Conservation (phyloP, 2,113 vertebrate genomes). For the Porphyrio hochstetteri region DNA sequence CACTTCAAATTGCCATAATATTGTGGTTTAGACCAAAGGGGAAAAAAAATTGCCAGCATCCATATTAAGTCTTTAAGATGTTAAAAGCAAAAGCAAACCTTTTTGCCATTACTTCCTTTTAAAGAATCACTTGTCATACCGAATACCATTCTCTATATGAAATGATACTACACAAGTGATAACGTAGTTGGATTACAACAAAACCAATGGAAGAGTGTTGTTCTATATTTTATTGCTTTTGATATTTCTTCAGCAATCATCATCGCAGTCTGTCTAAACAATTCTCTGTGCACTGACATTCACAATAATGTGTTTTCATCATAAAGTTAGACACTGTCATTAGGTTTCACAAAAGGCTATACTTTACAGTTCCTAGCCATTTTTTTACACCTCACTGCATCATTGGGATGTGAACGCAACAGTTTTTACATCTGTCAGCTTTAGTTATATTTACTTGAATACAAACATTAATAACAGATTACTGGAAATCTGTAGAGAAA, state of each 20-base stretch:
- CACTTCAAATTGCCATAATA: neutral
- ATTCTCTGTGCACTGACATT: slow-evolving; percentile 76
- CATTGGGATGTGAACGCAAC: slow-evolving; percentile 39
- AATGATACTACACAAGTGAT: slow-evolving; percentile 21
- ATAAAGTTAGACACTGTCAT: slow-evolving; percentile 66
- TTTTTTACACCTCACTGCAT: slow-evolving; percentile 57
- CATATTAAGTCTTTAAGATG: slow-evolving; percentile 12
- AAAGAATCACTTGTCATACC: slow-evolving; percentile 29
- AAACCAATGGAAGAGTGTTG: slow-evolving; percentile 49
- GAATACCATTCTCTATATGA: neutral
- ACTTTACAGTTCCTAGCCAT: slow-evolving; percentile 49
- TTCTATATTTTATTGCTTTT: slow-evolving; percentile 67
- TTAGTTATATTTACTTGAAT: slow-evolving; percentile 64
- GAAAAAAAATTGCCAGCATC: neutral
- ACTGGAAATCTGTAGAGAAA: slow-evolving; percentile 45
- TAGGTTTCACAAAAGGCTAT: slow-evolving; percentile 59
- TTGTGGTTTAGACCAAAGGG: neutral
- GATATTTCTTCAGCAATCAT: slow-evolving; percentile 68
- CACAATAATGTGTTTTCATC: slow-evolving; percentile 74
- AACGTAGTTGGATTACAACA: slow-evolving; percentile 54
- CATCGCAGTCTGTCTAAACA: slow-evolving; percentile 70
- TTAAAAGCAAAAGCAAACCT: slow-evolving; percentile 15
- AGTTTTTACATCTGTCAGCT: slow-evolving; percentile 68
- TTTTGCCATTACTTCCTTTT: neutral
- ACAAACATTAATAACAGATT: slow-evolving; percentile 71